Base-by-base conservation (phyloP, 2,113 vertebrate species). In the Myxocyprinus asiaticus region DNA sequence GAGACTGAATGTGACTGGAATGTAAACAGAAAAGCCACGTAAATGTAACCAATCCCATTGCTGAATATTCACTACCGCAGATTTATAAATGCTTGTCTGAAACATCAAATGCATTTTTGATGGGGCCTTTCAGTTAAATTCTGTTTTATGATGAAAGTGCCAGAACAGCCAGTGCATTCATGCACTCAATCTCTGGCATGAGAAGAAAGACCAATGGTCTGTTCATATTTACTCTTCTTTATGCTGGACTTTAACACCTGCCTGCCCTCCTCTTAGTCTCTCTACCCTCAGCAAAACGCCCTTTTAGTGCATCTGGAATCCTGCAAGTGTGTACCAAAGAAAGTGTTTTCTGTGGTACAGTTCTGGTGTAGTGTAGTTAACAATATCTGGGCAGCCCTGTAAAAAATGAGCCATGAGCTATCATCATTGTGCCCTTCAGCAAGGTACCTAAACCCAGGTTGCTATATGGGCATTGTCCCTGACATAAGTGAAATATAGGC, bases 121-220 rank as follows among this genome's bases (percentile, higher is more conserved):
- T 86, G 79, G n/a, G n/a, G n/a, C n/a, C n/a, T n/a, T n/a, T n/a
- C n/a, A n/a, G n/a, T n/a, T 83, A 85, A 86, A 85, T 69, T 51
- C 56, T 43, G 47, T 69, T 70, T 87, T 89, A 87, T 80, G 73
- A 80, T 80, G 74, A 76, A 81, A 89, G 84, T 84, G 79, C 84
- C 82, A 81, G 75, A 45, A 84, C 81, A 81, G 81, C 67, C 45
- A 67, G 47, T 67, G 74, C 76, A 85, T 75, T 84, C 86, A 88
- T 80, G 55, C 33, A 45, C 64, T 69, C 55, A 65, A 78, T 85
- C 63, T 69, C 69, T 85, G 81, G 81, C 81, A 61, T 10, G 51
- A 14, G 58, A 85, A 80, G 68, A 82, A 85, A 80, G 65, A 50
- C 56, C 59, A 12, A 45, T 10, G 47, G 44, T 47, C 33, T 72